These are phyloP conservation scores for Drosophila conformis DNA, from an alignment of 2,888 invertebrate species.

Conservation along the genomic window DNA sequence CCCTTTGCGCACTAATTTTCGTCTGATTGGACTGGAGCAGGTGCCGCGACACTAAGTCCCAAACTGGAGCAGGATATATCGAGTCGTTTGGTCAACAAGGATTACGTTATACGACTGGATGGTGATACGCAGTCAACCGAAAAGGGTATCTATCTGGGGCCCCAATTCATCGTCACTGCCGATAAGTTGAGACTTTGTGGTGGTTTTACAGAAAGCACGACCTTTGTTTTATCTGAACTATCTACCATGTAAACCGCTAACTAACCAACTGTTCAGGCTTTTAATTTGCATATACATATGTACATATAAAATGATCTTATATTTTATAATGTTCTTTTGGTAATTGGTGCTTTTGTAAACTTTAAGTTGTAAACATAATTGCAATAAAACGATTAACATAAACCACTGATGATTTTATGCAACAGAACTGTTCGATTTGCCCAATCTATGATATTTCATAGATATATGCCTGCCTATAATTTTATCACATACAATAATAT, in stretches of 20 bases:
- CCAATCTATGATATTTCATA: neutral
- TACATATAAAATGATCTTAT: neutral
- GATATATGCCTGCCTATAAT: neutral
- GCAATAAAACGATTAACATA: slow-evolving; percentile 20
- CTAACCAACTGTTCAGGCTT: neutral
- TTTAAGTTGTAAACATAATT: slow-evolving; percentile 29
- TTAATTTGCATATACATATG: neutral
- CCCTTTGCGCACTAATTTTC: slow-evolving; percentile 91
- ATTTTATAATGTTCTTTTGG: neutral
- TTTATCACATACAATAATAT: neutral
- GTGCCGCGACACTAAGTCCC: slow-evolving; percentile 82
- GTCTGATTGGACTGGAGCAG: slow-evolving; percentile 93
- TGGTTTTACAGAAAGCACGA: slow-evolving; percentile 92
- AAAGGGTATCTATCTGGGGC: slow-evolving; percentile 75
- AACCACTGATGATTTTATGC: neutral
- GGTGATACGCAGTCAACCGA: slow-evolving; percentile 72
- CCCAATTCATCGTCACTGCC: slow-evolving; percentile 87
- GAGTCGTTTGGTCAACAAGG: slow-evolving; percentile 83
- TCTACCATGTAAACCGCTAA: neutral
- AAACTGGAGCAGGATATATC: slow-evolving; percentile 61
- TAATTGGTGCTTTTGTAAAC: slow-evolving; percentile 40
- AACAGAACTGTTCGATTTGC: neutral
- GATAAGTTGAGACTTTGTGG: slow-evolving; percentile 90
- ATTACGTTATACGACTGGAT: slow-evolving; percentile 85
- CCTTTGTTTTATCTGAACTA: slow-evolving; percentile 86